Evolutionary conservation across 1,140 invertebrate species (phyloP).

Genomic region (Pissodes strobi): DNA sequence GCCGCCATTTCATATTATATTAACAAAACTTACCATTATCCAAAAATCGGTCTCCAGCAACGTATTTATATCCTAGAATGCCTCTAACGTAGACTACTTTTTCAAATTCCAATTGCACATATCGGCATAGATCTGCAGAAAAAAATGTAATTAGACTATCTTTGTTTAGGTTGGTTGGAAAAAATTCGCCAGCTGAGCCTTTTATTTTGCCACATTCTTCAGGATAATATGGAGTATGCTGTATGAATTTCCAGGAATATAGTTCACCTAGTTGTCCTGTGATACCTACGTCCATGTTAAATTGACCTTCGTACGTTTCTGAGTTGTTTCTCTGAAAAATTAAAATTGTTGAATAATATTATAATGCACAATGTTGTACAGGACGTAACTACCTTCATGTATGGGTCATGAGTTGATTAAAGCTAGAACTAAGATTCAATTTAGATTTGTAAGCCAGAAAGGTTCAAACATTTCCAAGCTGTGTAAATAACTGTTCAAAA

Average conservation of each 20-base stretch:
- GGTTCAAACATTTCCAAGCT: no score
- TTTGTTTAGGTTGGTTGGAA: constrained; percentile 65
- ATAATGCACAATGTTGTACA: no score
- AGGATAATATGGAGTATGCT: constrained; percentile 57
- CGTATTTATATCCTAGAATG: constrained; percentile 62
- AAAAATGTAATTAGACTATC: constrained; percentile 66
- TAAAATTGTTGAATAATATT: no score
- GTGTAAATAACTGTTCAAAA: no score
- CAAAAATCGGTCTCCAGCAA: constrained; percentile 58
- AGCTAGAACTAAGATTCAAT: no score
- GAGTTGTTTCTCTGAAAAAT: constrained; percentile 61
- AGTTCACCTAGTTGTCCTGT: constrained; percentile 59
- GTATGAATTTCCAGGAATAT: constrained; percentile 61
- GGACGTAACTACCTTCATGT: no score
- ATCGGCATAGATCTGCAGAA: constrained; percentile 70
- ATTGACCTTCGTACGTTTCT: constrained; percentile 44
- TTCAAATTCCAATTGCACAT: constrained; percentile 43
- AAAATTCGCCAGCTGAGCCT: constrained; percentile 78
- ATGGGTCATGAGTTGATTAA: no score
- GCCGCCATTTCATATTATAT: neutral
- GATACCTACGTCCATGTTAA: constrained; percentile 44
- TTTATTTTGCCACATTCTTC: constrained; percentile 48
- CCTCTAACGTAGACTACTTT: constrained; percentile 53
- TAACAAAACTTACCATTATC: constrained; percentile 67
- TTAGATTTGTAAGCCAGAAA: no score